Base-by-base conservation (phyloP, 2,888 invertebrate genomes). In the Aspidiotus destructor region DNA sequence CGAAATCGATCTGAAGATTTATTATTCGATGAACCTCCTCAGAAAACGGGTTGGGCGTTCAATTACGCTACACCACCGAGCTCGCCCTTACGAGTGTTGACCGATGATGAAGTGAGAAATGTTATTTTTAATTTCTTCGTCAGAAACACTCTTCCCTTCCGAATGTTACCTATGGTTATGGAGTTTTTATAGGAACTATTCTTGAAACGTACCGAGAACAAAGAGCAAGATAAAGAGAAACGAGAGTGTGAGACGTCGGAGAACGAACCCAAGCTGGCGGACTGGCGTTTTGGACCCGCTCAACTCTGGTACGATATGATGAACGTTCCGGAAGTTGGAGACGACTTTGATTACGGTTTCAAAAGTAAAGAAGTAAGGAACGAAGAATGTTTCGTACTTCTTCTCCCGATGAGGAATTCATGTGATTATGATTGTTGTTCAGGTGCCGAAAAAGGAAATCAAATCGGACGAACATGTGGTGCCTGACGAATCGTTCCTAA, bases 241-340 rank as follows among this genome's bases (percentile, higher is more conserved):
- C 62, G 63, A 81, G 75, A 75, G 76, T 68, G 70, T 42, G 74
- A 73, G 69, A 74, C 72, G 41, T 72, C 71, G 71, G 78, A 79
- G 40, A 75, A 76, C 63, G 79, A 80, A 54, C 90, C 89, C 0
- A 89, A 88, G 76, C 87, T 88, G 0, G 90, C 91, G 10, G 90
- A 92, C 75, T 99, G 98, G 98, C 84, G 99, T 17, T 95, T 90
- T 76, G 99, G 99, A 0, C 99, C 99, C 0, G 97, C 98, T 0
- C 93, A 96, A 78, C 87, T 96, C 70, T 99, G 98, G 99, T 99
- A 98, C 76, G 96, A 99, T 75, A 92, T 93, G 89, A 80, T 97
- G 41, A 92, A 92, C 73, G 92, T 98, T 7, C 89, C 93, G 0
- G 94, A 95, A 75, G 91, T 89, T 5, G 96, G 95, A 0, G 92